Evolutionary conservation across 2,113 vertebrate genomes (phyloP).

Genomic region (Urocitellus parryii): DNA sequence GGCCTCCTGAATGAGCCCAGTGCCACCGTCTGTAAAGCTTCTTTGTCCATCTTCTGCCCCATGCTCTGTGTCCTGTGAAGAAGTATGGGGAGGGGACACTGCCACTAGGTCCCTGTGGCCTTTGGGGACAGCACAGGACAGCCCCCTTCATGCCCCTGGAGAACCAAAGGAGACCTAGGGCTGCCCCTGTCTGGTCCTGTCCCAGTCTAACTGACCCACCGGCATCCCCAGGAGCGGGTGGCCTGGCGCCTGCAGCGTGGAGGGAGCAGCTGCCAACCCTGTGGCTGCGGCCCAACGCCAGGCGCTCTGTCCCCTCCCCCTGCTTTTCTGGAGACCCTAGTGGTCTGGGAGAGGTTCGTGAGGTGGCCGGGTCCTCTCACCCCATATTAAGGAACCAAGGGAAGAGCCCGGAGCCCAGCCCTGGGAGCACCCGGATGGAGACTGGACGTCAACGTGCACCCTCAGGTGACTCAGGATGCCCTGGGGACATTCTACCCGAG

Average conservation of each 20-base stretch:
- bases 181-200: neutral
- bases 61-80: rapidly evolving
- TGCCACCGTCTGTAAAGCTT: no score
- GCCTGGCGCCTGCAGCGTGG: neutral
- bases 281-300: rapidly evolving
- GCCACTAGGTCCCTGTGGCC: neutral
- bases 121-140: neutral
- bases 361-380: neutral
- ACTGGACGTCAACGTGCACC: no score
- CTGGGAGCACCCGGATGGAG: no score
- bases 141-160: neutral
- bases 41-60: neutral
- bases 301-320: rapidly evolving
- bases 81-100: neutral
- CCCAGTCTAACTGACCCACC: neutral
- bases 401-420: neutral
- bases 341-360: constrained; percentile 52
- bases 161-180: neutral
- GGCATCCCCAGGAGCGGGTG: neutral
- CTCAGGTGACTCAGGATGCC: neutral
- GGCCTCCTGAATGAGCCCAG: no score
- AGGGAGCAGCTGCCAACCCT: neutral
- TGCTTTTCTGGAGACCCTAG: neutral
- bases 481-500: neutral
- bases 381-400: constrained; percentile 42